phyloP scores from a whole-genome alignment of 2,888 invertebrate species.

The Folsomia manolachei region DNA sequence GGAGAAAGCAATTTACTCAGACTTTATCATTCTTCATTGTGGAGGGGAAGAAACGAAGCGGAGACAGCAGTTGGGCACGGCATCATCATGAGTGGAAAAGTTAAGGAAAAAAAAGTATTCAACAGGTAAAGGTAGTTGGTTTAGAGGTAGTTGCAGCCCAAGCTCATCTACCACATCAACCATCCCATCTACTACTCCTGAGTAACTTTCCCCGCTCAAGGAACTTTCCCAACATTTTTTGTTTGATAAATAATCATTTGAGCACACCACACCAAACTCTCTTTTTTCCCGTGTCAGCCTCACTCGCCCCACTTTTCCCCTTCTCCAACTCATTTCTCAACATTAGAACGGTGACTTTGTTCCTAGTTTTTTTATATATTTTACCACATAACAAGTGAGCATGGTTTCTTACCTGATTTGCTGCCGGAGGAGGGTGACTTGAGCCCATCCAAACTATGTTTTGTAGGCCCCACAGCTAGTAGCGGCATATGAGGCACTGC shows the following conservation, averaged over 20 bases:
- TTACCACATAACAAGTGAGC: not conserved
- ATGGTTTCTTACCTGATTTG: constrained; percentile 38
- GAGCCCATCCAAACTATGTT: constrained; percentile 33
- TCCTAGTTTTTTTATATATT: not conserved
- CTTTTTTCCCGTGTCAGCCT: not conserved
- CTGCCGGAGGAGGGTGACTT: constrained; percentile 27
- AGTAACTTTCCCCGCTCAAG: constrained; percentile 5
- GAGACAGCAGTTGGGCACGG: constrained; percentile 19
- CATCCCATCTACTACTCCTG: not conserved
- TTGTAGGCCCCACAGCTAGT: constrained; percentile 38
- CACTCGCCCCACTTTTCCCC: not conserved
- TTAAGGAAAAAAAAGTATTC: constrained; percentile 42
- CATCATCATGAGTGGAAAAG: constrained; percentile 29
- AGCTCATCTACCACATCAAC: not conserved
- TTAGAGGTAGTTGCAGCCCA: not conserved
- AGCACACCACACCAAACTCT: not conserved
- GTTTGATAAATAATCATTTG: constrained; percentile 6
- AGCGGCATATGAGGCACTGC: constrained; percentile 44
- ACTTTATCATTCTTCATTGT: constrained; percentile 22
- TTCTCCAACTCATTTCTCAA: not conserved
- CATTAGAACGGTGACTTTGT: not conserved
- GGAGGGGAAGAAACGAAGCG: constrained; percentile 1
- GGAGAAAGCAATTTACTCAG: constrained; percentile 19
- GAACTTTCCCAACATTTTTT: constrained; percentile 11
- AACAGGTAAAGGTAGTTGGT: constrained; percentile 39